phyloP scores from a whole-genome alignment of 2,797 vertebrate genomes.

The Oreortyx pictus region DNA sequence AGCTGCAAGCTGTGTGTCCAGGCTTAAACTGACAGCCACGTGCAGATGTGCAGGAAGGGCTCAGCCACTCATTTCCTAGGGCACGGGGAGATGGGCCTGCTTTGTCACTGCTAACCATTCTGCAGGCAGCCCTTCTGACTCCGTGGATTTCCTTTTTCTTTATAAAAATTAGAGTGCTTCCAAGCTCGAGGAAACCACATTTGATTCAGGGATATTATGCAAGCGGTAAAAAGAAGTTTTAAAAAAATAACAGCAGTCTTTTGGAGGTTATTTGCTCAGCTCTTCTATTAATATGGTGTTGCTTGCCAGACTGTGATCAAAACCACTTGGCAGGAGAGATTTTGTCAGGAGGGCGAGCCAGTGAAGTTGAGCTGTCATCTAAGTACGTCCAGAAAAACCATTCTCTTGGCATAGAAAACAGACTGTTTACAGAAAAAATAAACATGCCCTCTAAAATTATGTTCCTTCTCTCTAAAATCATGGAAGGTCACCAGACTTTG shows the following conservation, averaged over 20 bases:
- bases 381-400: constrained; percentile 25
- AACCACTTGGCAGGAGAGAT: constrained; percentile 61
- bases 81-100: neutral
- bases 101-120: neutral
- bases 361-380: constrained; percentile 57
- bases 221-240: constrained; percentile 19
- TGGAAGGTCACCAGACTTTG: constrained; percentile 31
- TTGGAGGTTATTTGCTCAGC: constrained; percentile 47
- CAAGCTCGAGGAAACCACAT: neutral
- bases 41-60: neutral
- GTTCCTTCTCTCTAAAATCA: constrained; percentile 46
- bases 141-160: neutral
- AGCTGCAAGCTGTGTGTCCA: neutral
- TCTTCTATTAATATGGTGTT: constrained; percentile 50
- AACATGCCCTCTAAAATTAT: constrained; percentile 55
- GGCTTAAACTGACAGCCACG: neutral
- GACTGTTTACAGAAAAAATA: constrained; percentile 64
- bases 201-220: constrained; percentile 19
- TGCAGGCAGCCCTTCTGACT: neutral
- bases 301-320: constrained; percentile 68
- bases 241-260: constrained; percentile 30
- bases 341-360: constrained; percentile 46
- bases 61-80: neutral
- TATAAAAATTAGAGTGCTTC: neutral
- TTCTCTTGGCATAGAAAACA: constrained; percentile 52